Base-by-base conservation (phyloP, 2,113 vertebrate genomes). In the Pseudorectes ferrugineus region DNA sequence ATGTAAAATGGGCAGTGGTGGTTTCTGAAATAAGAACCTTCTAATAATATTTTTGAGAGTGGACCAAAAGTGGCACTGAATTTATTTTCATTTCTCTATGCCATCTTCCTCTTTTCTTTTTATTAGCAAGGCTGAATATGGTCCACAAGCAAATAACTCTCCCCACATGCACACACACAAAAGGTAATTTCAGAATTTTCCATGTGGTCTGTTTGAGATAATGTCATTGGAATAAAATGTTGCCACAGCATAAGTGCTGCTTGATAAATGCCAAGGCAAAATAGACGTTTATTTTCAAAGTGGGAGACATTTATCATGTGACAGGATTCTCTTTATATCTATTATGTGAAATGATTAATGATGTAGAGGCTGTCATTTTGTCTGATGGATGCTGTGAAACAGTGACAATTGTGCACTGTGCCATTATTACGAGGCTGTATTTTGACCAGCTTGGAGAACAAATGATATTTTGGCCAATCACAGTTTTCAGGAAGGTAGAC, bases 291-390 rank as follows among this genome's bases (percentile, higher is more conserved):
- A 96, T 96, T 95, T 95, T 95, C 96, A 93, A 93, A 95, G 79
- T 58, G 59, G 87, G 83, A 95, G 96, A 87, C 93, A 96, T 97
- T 97, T 97, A 93, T 97, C 92, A 95, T 83, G 81, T 94, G 96
- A 93, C 89, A 91, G 73, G 75, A 91, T 90, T 96, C 87, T 92
- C 86, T 96, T 96, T 93, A 81, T 96, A 94, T 96, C 91, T 94
- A 92, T 96, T 97, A 91, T 84, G 67, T 91, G 95, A 92, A 94
- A 95, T 97, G 96, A 97, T 96, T 95, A 97, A 96, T 96, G 96
- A 95, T 86, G 91, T 68, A 86, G 89, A 86, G 66, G 62, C 58
- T 96, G 96, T 95, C 94, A 95, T 94, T 97, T 96, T 78, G 70
- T 62, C 95, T 97, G 94, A 96, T 89, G 94, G 95, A 73, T 95